Conservation (phyloP, 2,113 vertebrate genomes). For the Leiothrix lutea region DNA sequence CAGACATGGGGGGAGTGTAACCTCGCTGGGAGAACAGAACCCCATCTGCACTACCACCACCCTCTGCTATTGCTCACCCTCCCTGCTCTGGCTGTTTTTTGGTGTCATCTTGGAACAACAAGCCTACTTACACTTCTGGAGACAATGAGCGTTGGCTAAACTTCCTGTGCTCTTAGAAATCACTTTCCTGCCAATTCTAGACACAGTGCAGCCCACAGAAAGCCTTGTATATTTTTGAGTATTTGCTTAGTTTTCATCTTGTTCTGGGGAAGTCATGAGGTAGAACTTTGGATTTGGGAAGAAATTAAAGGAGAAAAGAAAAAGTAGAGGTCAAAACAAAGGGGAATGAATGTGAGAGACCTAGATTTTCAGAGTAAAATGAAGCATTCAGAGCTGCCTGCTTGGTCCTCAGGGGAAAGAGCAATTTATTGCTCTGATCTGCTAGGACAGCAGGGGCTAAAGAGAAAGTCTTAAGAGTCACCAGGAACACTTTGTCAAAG, state of each 20-base stretch:
- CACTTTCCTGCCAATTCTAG: background rate
- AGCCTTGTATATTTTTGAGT: background rate
- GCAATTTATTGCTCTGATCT: background rate
- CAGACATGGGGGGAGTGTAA: rapidly evolving
- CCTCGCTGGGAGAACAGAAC: background rate
- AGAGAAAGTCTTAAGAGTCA: background rate
- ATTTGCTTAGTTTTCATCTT: background rate
- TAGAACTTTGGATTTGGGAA: background rate
- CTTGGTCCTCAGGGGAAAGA: background rate
- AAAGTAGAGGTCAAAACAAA: background rate
- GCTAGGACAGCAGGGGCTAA: background rate
- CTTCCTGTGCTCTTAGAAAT: background rate
- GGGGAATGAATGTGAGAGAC: background rate
- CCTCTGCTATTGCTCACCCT: background rate
- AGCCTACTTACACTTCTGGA: background rate
- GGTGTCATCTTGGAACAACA: background rate
- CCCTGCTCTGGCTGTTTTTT: background rate
- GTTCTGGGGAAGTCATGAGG: background rate
- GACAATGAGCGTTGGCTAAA: background rate
- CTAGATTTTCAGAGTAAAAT: background rate
- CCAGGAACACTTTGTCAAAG: background rate
- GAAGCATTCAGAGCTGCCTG: background rate
- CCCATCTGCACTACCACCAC: background rate
- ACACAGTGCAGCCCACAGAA: background rate
- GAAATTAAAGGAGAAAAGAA: background rate